Evolutionary conservation across 2,797 vertebrate genomes (phyloP).

Genomic region (Cossypha heuglini): DNA sequence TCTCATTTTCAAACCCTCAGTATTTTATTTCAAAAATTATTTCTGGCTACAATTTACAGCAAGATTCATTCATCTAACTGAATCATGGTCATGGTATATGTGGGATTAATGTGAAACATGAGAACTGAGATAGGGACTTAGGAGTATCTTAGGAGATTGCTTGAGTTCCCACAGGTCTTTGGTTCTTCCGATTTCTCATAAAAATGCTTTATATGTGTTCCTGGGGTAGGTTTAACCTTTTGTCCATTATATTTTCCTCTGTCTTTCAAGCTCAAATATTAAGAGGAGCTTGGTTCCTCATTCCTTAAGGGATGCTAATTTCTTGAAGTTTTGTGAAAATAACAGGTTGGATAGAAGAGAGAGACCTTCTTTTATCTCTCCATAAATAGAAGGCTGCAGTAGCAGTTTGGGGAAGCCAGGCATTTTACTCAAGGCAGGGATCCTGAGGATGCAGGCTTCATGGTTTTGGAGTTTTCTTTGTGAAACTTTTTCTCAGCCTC

Average conservation of each 20-base stretch:
- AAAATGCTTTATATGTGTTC: not conserved
- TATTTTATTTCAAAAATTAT: not conserved
- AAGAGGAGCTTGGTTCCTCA: not conserved
- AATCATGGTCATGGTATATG: not conserved
- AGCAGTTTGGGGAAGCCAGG: not conserved
- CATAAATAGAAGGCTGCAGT: not conserved
- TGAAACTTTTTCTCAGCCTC: not conserved
- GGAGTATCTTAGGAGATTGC: not conserved
- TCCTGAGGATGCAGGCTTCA: not conserved
- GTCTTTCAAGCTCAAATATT: not conserved
- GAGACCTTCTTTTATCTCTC: not conserved
- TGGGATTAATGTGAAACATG: not conserved
- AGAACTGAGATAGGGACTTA: not conserved
- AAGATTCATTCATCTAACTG: not conserved
- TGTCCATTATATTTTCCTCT: not conserved
- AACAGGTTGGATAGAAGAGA: not conserved
- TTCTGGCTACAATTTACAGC: not conserved
- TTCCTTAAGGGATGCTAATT: not conserved
- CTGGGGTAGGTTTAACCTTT: not conserved
- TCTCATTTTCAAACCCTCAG: not conserved
- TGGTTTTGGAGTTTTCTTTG: not conserved
- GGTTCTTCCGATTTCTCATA: not conserved
- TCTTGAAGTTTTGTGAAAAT: not conserved
- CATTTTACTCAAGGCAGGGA: not conserved
- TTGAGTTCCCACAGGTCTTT: not conserved